A percentile compares a stretch with the other conserved stretches of the same genome.
These are phyloP conservation scores for Allolobophora icterica DNA, from an alignment of 2,888 invertebrate genomes.

Conservation along the genomic window DNA sequence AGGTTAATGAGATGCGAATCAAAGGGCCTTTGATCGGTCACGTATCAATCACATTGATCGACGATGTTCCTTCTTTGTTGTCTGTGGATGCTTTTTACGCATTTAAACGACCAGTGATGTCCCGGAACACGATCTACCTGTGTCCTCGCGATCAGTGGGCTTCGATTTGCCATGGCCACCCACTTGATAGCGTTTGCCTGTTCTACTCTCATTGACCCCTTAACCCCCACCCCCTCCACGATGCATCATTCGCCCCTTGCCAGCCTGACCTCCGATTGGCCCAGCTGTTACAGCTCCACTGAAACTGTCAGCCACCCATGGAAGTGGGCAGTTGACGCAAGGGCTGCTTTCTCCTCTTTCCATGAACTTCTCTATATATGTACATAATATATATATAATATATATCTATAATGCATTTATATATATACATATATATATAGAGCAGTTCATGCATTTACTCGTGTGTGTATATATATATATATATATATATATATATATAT, in stretches of 20 bases:
- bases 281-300: too few relatives aligned
- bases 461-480: too few relatives aligned
- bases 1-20: not conserved
- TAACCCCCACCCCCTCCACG: not conserved
- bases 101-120: not conserved
- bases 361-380: too few relatives aligned
- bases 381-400: too few relatives aligned
- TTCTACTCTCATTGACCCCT: not conserved
- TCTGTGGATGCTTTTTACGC: not conserved
- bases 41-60: too few relatives aligned
- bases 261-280: not conserved
- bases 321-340: not conserved
- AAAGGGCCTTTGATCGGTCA: not conserved
- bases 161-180: not conserved
- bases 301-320: not conserved
- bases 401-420: not conserved
- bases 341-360: not conserved
- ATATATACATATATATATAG: too few relatives aligned
- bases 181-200: not conserved
- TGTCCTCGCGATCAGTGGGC: not conserved
- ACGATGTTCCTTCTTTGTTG: not conserved
- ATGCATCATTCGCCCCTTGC: not conserved
- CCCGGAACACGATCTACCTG: not conserved
- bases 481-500: too few relatives aligned
- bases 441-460: too few relatives aligned